Evolutionary conservation across 2,888 invertebrate species (phyloP).

Genomic region (Diarsia mendica): DNA sequence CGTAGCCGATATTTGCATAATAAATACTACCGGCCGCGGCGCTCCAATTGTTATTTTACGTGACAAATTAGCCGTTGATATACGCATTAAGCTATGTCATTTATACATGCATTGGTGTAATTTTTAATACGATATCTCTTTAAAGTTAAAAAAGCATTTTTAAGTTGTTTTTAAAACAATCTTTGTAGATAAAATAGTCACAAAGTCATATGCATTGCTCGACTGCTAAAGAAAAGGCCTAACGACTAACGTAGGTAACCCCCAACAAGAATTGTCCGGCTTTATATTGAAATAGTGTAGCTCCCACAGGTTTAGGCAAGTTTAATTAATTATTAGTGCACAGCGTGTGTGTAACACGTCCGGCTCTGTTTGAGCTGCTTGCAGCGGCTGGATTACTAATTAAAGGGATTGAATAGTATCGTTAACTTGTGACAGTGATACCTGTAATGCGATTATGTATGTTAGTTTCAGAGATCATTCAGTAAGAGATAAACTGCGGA

Average conservation of each 20-base stretch:
- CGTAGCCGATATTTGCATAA: constrained; percentile 13
- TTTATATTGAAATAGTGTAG: background rate
- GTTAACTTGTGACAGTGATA: background rate
- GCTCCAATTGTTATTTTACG: constrained; percentile 20
- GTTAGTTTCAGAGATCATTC: background rate
- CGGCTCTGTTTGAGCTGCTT: background rate
- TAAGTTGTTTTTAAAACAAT: too few species aligned
- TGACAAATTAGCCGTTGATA: background rate
- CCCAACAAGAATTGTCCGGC: background rate
- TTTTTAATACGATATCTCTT: background rate
- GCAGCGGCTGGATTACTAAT: background rate
- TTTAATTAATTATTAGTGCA: constrained; percentile 19
- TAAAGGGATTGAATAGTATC: background rate
- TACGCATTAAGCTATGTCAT: background rate
- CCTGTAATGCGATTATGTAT: background rate
- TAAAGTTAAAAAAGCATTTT: background rate
- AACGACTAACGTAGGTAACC: too few species aligned
- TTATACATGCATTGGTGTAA: background rate
- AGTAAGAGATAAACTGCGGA: background rate
- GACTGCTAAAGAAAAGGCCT: background rate
- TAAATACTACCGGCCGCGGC: background rate
- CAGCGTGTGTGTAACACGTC: background rate
- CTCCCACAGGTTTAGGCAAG: background rate
- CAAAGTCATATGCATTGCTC: background rate
- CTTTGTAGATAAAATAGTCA: too few species aligned